Conservation (phyloP, 92 coral and sea anemone genomes). For the Isaurus tuberculatus region DNA sequence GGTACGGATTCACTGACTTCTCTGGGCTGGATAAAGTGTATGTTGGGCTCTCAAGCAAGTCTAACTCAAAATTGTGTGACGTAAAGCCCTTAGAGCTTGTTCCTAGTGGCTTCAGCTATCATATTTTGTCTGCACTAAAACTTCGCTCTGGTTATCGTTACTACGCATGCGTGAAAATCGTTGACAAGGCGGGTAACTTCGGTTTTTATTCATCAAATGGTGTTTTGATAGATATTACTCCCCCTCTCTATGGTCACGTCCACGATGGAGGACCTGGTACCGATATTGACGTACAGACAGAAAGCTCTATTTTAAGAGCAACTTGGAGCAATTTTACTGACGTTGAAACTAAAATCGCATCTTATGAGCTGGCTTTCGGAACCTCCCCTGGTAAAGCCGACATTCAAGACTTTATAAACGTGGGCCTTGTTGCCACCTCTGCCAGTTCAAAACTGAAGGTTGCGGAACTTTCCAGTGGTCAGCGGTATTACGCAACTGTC, state of each 20-base stretch:
- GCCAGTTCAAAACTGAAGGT: conserved; percentile 82
- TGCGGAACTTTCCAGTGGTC: conserved; percentile 75
- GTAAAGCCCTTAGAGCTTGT: conserved; percentile 66
- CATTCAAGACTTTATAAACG: conserved; percentile 84
- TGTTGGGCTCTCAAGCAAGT: conserved; percentile 76
- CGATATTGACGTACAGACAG: conserved; percentile 79
- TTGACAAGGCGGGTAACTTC: conserved; percentile 86
- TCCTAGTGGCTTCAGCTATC: conserved; percentile 58
- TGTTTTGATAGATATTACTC: conserved; percentile 78
- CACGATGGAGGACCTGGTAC: conserved; percentile 75
- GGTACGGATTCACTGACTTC: conserved; percentile 89
- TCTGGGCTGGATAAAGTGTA: conserved; percentile 76
- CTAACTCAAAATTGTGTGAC: conserved; percentile 66
- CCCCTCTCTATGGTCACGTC: conserved; percentile 77
- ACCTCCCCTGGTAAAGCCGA: conserved; percentile 72
- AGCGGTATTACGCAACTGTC: conserved; percentile 86
- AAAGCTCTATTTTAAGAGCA: conserved; percentile 85
- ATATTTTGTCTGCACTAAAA: conserved; percentile 76
- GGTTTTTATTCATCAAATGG: conserved; percentile 83
- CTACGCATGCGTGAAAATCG: conserved; percentile 82
- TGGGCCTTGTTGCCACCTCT: conserved; percentile 80
- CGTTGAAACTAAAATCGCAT: conserved; percentile 72
- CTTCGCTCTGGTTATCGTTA: conserved; percentile 76
- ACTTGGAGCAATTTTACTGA: conserved; percentile 87
- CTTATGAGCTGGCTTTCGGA: conserved; percentile 89